Evolutionary conservation across 2,113 vertebrate species (phyloP), one percentile per base, ranked within the genome.

Genomic region (Oncorhynchus gorbuscha): DNA sequence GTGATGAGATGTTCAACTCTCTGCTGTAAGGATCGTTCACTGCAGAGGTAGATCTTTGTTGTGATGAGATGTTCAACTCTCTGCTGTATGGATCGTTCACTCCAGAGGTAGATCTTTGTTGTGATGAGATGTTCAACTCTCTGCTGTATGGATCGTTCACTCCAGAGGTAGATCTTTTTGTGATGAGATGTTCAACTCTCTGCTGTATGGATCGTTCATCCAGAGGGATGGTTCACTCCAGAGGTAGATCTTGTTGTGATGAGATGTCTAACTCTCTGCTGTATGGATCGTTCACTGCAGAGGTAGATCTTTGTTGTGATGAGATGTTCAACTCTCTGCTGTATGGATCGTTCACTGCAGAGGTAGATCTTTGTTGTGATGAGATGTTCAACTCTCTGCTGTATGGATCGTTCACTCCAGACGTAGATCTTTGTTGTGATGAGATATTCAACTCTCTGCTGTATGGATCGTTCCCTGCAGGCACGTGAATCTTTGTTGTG

Each of bases 241-340:
- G 32, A 32, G 5, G 32, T 32, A 5, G 32, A 32, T 32, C 32
- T 32, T 1, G 9, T n/a, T 32, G 4, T 16, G 66, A 14, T 20
- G 30, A 12, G 13, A 12, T 5, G 30, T 14, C 18, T 5, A 5
- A 11, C 76, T 72, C 16, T 62, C 26, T 26, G 73, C 74, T 85
- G 79, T 74, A 64, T 77, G 76, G 81, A 59, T 75, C 68, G 62
- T 69, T 83, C 32, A 32, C 32, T 32, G 5, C 77, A 72, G 78
- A 76, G 76, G 69, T 79, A 69, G 75, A 67, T 77, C 32, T 78
- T 85, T 78, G 28, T 69, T 79, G 39, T 72, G 24, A 73, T 73
- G 48, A 82, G 30, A 62, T 73, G 69, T 67, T 82, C 64, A 75
- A 74, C 68, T 81, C 66, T 45, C 65, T 71, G 79, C 74, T 89